phyloP scores from a whole-genome alignment of 2,888 invertebrate genomes.

The Athalia cordata region DNA sequence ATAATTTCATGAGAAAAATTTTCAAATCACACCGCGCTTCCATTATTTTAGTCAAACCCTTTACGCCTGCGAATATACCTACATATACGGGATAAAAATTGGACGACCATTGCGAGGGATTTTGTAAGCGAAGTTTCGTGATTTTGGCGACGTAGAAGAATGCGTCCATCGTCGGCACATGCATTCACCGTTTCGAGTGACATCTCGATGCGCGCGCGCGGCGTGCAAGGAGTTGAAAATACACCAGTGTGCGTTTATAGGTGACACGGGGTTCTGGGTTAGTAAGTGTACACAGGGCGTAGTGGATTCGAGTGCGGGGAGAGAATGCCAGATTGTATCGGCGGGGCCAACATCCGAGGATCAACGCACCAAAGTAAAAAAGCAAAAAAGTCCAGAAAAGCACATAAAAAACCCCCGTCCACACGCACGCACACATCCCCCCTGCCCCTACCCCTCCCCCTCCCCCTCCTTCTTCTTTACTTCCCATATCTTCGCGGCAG shows the following conservation, averaged over 20 bases:
- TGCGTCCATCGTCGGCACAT: conserved; percentile 45
- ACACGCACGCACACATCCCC: background rate
- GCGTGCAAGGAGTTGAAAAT: conserved; percentile 19
- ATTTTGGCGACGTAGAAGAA: conserved; percentile 40
- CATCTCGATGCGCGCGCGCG: conserved; percentile 44
- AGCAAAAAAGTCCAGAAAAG: conserved; percentile 34
- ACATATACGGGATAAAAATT: too few relatives aligned
- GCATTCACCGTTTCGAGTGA: conserved; percentile 44
- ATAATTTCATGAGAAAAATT: too few relatives aligned
- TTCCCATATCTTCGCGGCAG: too few relatives aligned
- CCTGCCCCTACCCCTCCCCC: too few relatives aligned
- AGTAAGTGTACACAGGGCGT: conserved; percentile 3
- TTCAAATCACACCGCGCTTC: too few relatives aligned
- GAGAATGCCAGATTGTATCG: conserved; percentile 46
- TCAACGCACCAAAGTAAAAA: conserved; percentile 40
- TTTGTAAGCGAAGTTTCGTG: background rate
- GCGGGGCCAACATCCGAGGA: conserved; percentile 45
- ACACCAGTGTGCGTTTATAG: background rate
- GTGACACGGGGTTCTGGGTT: background rate
- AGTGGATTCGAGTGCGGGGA: conserved; percentile 44
- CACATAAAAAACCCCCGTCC: background rate
- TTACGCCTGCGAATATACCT: too few relatives aligned
- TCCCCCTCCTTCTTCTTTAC: too few relatives aligned
- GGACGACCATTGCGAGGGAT: background rate
- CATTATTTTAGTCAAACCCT: too few relatives aligned